These are phyloP conservation scores for Benitochromis conjunctus DNA, from an alignment of 2,113 vertebrate genomes.

Conservation along the genomic window DNA sequence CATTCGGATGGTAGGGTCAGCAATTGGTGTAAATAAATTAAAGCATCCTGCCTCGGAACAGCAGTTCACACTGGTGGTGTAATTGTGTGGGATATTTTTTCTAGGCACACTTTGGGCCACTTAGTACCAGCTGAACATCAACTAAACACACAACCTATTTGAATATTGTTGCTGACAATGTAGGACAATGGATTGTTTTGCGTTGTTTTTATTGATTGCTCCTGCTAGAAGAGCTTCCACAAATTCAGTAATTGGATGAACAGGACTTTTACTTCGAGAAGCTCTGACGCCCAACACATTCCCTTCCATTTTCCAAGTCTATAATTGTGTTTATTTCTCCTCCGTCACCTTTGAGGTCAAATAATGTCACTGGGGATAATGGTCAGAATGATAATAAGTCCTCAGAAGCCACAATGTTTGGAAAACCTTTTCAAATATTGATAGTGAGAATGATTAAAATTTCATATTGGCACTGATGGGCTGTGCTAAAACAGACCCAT, in stretches of 20 bases:
- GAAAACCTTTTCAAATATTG: slow-evolving; percentile 52
- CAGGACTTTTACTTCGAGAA: neutral
- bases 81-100: neutral
- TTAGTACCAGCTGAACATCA: neutral
- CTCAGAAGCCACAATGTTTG: slow-evolving; percentile 10
- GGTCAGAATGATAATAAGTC: neutral
- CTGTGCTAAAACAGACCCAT: neutral
- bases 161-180: neutral
- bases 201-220: neutral
- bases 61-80: neutral
- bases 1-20: neutral
- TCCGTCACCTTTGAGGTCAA: neutral
- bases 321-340: neutral
- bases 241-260: neutral
- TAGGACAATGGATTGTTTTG: neutral
- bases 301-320: neutral
- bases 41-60: neutral
- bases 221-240: neutral
- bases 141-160: neutral
- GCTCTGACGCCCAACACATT: too few relatives aligned
- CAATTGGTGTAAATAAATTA: neutral
- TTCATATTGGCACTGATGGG: slow-evolving; percentile 26
- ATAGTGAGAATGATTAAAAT: slow-evolving; percentile 38
- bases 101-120: neutral
- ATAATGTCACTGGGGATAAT: slow-evolving; percentile 3